These are phyloP conservation scores for Cerastoderma edule DNA, from an alignment of 2,888 invertebrate species.

Conservation along the genomic window DNA sequence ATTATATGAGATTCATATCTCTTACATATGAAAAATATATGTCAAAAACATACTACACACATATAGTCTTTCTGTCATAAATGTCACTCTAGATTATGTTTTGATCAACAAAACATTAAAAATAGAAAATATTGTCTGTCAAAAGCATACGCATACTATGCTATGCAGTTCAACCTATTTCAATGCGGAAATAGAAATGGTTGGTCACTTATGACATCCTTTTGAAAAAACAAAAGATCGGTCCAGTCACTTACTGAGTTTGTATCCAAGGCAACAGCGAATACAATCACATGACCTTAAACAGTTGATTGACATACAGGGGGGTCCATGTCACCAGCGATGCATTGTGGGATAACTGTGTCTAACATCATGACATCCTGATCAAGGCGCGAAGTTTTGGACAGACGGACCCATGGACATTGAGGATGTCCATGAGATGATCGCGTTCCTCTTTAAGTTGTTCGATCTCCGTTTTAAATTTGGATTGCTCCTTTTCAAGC, in stretches of 20 bases:
- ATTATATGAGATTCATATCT: no score
- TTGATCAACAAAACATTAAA: constrained; percentile 14
- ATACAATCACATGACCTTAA: constrained; percentile 10
- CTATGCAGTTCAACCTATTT: no score
- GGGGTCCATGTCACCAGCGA: constrained; percentile 28
- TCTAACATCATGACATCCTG: constrained; percentile 20
- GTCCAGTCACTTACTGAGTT: neutral
- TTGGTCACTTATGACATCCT: no score
- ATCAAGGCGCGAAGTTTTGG: constrained; percentile 58
- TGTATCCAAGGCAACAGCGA: neutral
- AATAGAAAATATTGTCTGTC: no score
- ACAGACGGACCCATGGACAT: constrained; percentile 68
- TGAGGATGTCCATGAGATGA: constrained; percentile 67
- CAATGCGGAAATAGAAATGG: no score
- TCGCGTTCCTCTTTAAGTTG: constrained; percentile 69
- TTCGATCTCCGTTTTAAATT: constrained; percentile 63
- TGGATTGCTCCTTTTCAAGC: constrained; percentile 64
- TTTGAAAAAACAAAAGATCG: constrained; percentile 9
- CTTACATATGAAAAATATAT: no score
- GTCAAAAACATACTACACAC: no score
- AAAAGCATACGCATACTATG: no score
- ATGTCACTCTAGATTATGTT: no score
- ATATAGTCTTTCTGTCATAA: no score
- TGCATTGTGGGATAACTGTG: neutral
- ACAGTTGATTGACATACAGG: constrained; percentile 32